Conservation (phyloP, 2,888 invertebrate genomes). For the Eupeodes luniger region DNA sequence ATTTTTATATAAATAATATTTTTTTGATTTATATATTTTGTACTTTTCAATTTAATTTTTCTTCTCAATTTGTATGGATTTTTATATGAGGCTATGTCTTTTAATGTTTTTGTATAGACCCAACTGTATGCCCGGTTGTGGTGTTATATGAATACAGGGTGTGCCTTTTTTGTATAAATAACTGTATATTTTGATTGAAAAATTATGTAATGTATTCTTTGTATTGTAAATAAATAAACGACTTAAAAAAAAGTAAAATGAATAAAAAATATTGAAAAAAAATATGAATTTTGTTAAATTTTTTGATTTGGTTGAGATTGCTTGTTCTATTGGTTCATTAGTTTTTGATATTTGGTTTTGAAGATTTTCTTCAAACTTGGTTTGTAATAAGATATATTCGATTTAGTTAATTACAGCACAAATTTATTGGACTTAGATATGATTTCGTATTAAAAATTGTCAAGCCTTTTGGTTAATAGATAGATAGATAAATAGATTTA, state of each 20-base stretch:
- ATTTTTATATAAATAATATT: conserved; percentile 39
- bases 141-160: conserved; percentile 33
- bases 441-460: no score
- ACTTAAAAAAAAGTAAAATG: conserved; percentile 78
- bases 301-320: no score
- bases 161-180: conserved; percentile 42
- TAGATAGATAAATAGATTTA: no score
- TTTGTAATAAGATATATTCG: no score
- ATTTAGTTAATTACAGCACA: no score
- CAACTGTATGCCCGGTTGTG: conserved; percentile 69
- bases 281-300: background rate
- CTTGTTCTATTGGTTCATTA: no score
- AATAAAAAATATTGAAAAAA: conserved; percentile 78
- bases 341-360: no score
- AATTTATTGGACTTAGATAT: no score
- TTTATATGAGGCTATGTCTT: conserved; percentile 53
- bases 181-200: conserved; percentile 71
- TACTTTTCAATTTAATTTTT: conserved; percentile 42
- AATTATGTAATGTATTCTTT: conserved; percentile 73
- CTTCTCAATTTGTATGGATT: conserved; percentile 54
- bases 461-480: no score
- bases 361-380: no score
- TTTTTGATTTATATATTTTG: conserved; percentile 55
- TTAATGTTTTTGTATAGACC: conserved; percentile 41
- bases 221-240: conserved; percentile 78